These are phyloP conservation scores for Diarsia mendica DNA, from an alignment of 2,888 invertebrate species.

Conservation along the genomic window DNA sequence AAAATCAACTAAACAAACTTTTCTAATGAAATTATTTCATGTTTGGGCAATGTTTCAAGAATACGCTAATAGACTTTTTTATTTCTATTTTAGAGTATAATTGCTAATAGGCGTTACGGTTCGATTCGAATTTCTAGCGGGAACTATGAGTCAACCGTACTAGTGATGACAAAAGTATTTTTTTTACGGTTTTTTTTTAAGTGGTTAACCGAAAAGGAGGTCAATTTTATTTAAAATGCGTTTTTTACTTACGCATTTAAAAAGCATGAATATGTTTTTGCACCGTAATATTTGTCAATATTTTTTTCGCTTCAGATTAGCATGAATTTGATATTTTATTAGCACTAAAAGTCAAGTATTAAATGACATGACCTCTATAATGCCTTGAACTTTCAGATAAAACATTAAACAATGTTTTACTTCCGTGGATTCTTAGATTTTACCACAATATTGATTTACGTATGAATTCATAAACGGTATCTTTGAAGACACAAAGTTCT, in stretches of 20 bases:
- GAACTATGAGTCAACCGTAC: constrained; percentile 61
- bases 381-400: constrained; percentile 43
- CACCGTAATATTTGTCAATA: constrained; percentile 18
- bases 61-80: constrained; percentile 46
- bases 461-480: neutral
- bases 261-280: no score
- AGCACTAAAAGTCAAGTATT: constrained; percentile 4
- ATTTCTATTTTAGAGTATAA: constrained; percentile 53
- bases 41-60: constrained; percentile 55
- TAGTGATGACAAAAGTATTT: constrained; percentile 41
- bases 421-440: constrained; percentile 48
- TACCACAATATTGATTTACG: constrained; percentile 4
- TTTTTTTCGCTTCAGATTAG: constrained; percentile 24
- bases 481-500: constrained; percentile 1
- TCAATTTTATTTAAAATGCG: constrained; percentile 21
- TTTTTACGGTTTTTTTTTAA: constrained; percentile 33
- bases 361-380: constrained; percentile 19
- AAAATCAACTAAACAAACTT: constrained; percentile 2
- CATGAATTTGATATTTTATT: constrained; percentile 22
- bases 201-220: constrained; percentile 41
- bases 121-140: constrained; percentile 51
- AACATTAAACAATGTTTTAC: constrained; percentile 25
- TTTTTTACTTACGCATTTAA: no score
- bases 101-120: constrained; percentile 59
- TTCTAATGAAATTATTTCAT: constrained; percentile 30